Conservation (phyloP, 2,888 invertebrate species). For the Lithophane socia region DNA sequence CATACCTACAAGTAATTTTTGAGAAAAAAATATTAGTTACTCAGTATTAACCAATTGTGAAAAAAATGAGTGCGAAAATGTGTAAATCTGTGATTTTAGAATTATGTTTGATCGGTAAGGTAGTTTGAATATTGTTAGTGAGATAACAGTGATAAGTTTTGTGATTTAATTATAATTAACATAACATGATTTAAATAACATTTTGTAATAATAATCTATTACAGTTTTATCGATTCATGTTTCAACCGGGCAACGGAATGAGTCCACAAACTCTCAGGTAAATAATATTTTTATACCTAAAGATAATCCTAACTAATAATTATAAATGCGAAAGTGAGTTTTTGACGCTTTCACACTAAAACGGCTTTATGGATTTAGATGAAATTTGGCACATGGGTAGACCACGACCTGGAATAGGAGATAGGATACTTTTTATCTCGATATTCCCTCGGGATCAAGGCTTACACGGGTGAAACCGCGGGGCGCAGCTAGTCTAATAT, state of each 20-base stretch:
- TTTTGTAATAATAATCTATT: slow-evolving; percentile 11
- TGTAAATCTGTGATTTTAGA: slow-evolving; percentile 16
- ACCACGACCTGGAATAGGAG: too few species aligned
- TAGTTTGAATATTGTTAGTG: not conserved
- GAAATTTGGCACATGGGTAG: too few species aligned
- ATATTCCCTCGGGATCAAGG: too few species aligned
- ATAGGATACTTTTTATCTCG: too few species aligned
- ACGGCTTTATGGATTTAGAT: too few species aligned
- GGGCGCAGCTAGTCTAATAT: not conserved
- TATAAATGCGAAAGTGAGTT: too few species aligned
- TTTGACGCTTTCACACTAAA: too few species aligned
- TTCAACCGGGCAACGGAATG: slow-evolving; percentile 21
- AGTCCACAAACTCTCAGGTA: slow-evolving; percentile 23
- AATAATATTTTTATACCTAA: slow-evolving; percentile 2
- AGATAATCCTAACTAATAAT: not conserved
- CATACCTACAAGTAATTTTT: not conserved
- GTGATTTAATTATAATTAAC: not conserved
- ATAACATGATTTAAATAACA: not conserved
- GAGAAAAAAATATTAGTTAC: not conserved
- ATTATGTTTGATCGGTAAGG: slow-evolving; percentile 41
- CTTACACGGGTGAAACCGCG: too few species aligned
- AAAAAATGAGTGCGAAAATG: not conserved
- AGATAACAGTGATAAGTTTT: not conserved
- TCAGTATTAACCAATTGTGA: too few species aligned
- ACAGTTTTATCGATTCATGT: slow-evolving; percentile 36